A percentile compares a stretch with the other conserved stretches of the same genome.
phyloP scores from a whole-genome alignment of 1,140 invertebrate genomes.

The Polypedilum vanderplanki region DNA sequence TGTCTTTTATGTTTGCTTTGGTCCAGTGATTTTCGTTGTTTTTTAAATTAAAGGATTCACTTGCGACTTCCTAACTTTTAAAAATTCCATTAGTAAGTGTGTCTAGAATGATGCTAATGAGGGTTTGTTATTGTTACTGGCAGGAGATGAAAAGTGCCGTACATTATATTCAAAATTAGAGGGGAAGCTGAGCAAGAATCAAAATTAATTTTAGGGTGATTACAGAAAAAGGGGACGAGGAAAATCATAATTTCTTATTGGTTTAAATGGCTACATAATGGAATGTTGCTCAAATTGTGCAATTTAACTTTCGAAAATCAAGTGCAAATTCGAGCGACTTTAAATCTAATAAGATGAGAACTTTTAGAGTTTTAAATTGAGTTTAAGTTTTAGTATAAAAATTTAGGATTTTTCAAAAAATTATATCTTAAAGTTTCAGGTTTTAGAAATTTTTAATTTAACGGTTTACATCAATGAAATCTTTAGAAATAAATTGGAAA shows the following conservation, averaged over 20 bases:
- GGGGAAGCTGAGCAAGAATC: too few relatives aligned
- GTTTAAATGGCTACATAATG: neutral
- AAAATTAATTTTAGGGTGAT: neutral
- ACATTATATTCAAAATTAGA: too few relatives aligned
- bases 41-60: neutral
- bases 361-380: too few relatives aligned
- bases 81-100: too few relatives aligned
- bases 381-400: too few relatives aligned
- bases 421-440: too few relatives aligned
- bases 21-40: neutral
- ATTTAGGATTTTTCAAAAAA: too few relatives aligned
- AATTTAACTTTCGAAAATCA: constrained; percentile 14
- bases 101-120: neutral
- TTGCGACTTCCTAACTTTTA: neutral
- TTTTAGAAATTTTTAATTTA: too few relatives aligned
- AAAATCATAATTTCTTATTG: neutral
- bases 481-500: too few relatives aligned
- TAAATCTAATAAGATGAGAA: neutral
- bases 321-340: neutral
- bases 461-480: too few relatives aligned
- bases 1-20: too few relatives aligned
- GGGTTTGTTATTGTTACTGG: neutral
- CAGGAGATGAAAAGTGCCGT: too few relatives aligned
- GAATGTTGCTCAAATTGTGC: neutral
- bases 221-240: neutral